Conservation (phyloP, 2,888 invertebrate genomes). For the Morpho achilles region DNA sequence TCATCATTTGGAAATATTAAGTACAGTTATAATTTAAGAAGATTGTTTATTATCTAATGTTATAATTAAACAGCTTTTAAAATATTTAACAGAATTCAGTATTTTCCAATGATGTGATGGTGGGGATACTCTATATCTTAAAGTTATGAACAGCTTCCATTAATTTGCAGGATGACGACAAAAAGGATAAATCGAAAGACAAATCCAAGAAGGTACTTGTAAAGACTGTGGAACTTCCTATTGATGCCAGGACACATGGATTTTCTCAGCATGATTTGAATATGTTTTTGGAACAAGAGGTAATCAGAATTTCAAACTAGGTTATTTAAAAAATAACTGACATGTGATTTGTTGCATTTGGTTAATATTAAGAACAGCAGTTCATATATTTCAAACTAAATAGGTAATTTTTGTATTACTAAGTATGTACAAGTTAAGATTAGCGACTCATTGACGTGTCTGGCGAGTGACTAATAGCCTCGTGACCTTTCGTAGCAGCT, state of each 20-base stretch:
- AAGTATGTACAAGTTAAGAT: too few species aligned
- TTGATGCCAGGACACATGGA: slow-evolving; percentile 87
- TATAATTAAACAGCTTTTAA: neutral
- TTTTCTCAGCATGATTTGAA: slow-evolving; percentile 86
- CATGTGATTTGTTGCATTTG: neutral
- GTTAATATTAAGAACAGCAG: too few species aligned
- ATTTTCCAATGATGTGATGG: slow-evolving; percentile 52
- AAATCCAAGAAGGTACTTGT: slow-evolving; percentile 85
- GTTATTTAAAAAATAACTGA: neutral
- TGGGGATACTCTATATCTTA: slow-evolving; percentile 47
- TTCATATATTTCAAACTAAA: too few species aligned
- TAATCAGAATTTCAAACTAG: slow-evolving; percentile 42
- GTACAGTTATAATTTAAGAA: neutral
- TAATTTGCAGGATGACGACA: slow-evolving; percentile 78
- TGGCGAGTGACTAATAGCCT: too few species aligned
- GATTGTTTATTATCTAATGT: neutral
- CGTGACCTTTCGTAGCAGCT: too few species aligned
- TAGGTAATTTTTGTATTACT: too few species aligned
- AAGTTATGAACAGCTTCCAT: slow-evolving; percentile 50
- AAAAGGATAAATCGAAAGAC: slow-evolving; percentile 83
- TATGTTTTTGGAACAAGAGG: slow-evolving; percentile 88
- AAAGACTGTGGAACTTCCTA: slow-evolving; percentile 90
- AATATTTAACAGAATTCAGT: neutral
- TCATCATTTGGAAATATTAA: slow-evolving; percentile 49
- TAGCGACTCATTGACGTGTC: too few species aligned